Percentiles rank a stretch among this genome's conserved stretches.
Conservation (phyloP, 2,113 vertebrate species). For the Epinephelus moara region DNA sequence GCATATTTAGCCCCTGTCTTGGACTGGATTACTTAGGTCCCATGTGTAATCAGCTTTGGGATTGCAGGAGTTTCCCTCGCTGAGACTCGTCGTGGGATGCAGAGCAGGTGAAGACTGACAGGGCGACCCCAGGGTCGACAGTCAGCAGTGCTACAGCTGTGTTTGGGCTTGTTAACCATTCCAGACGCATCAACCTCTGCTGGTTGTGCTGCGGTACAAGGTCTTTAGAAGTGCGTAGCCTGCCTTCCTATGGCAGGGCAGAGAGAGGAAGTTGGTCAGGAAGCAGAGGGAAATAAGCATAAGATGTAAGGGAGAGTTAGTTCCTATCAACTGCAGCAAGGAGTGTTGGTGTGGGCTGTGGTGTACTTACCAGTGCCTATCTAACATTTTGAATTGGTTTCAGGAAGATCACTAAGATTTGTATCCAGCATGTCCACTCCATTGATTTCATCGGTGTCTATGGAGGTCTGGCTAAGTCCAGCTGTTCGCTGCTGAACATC, state of each 20-base stretch:
- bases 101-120: slow-evolving; percentile 46
- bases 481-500: not conserved
- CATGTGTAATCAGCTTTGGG: slow-evolving; percentile 31
- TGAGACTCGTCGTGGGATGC: slow-evolving; percentile 2
- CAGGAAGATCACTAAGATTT: not conserved
- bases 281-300: slow-evolving; percentile 71
- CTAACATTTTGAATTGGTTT: slow-evolving; percentile 18
- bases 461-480: not conserved
- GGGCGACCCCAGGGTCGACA: slow-evolving; percentile 34
- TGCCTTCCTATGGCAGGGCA: slow-evolving; percentile 44
- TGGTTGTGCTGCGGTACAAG: slow-evolving; percentile 38
- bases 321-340: slow-evolving; percentile 40
- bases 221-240: slow-evolving; percentile 39
- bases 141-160: slow-evolving; percentile 48
- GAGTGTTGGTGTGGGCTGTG: not conserved
- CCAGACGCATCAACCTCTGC: slow-evolving; percentile 51
- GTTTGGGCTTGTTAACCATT: slow-evolving; percentile 69
- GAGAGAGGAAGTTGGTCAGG: slow-evolving; percentile 81
- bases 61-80: slow-evolving; percentile 19
- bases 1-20: slow-evolving; percentile 36
- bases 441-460: slow-evolving; percentile 2
- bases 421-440: not conserved
- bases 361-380: slow-evolving; percentile 22
- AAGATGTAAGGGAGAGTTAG: slow-evolving; percentile 62
- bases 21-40: slow-evolving; percentile 22